Base-by-base conservation (phyloP, 2,888 invertebrate genomes). In the Ophion ventricosus region DNA sequence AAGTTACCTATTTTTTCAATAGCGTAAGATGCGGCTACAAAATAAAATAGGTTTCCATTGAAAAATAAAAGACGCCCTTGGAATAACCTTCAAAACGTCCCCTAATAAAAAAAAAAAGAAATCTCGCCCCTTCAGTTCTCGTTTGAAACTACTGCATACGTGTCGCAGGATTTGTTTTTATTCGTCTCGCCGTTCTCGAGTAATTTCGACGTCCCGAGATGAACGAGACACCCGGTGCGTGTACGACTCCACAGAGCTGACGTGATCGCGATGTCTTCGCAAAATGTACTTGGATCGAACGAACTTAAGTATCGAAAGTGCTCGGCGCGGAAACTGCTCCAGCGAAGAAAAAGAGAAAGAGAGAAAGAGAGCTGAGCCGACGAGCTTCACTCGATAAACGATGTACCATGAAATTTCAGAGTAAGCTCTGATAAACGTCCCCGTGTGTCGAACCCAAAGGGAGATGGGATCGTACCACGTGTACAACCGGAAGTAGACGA, bases 391-490 rank as follows among this genome's bases (percentile, higher is more conserved):
- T 69, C 78, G 78, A 82, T 78, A 82, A 82, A 82, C 78, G 82
- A 69, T 63, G 20, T 70, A 82, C 61, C 82, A 26, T 56, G 54
- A 78, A 78, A 82, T 82, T 80, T 67, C 59, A 61, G 57, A 63
- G 23, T 61, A 73, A 77, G 67, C 77, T 77, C 57, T 67, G 83
- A 84, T 84, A 84, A 84, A 80, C 67, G 73, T 84, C 40, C 43
- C 26, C 40, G 77, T 43, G 75, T 72, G 63, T 63, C 63, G 63
- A 77, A 77, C 67, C 61, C 54, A 43, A 69, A 26, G 40, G 59
- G 61, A 69, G 59, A 69, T 49, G 59, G 56, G 76, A 72, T 57
- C 26, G 76, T 56, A 63, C 80, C 76, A 77, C 4, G 40, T n/a
- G 49, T 17, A 49, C 49, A 49, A 49, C 49, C 63, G 77, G 69